Conservation (phyloP, 2,888 invertebrate species). For the Melanargia galathea region DNA sequence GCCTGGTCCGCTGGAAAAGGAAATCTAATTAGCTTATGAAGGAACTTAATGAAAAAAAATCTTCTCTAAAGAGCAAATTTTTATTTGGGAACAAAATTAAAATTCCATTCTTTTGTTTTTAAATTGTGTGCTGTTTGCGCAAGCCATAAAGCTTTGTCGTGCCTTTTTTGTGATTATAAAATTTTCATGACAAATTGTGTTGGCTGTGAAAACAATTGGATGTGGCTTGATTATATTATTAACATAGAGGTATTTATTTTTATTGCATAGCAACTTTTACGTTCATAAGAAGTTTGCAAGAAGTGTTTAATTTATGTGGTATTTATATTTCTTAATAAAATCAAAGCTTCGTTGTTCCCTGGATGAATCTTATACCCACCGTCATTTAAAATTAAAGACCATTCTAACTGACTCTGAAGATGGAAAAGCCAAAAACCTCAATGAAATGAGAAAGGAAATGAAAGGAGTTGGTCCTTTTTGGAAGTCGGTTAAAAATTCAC, state of each 20-base stretch:
- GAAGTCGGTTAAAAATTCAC: not conserved
- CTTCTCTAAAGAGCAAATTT: slow-evolving; percentile 22
- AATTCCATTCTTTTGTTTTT: slow-evolving; percentile 16
- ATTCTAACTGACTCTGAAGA: too few species aligned
- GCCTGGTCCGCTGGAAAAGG: slow-evolving; percentile 77
- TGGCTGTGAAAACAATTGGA: not conserved
- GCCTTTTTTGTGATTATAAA: slow-evolving; percentile 12
- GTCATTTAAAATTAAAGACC: too few species aligned
- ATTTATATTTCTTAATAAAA: not conserved
- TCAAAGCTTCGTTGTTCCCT: too few species aligned
- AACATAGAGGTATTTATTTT: too few species aligned
- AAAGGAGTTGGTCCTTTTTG: too few species aligned
- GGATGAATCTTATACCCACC: too few species aligned
- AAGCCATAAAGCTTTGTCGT: slow-evolving; percentile 14
- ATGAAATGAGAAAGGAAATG: too few species aligned
- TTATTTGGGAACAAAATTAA: slow-evolving; percentile 13
- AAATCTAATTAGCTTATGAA: slow-evolving; percentile 36
- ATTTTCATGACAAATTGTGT: slow-evolving; percentile 11
- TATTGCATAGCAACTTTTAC: not conserved
- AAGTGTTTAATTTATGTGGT: not conserved
- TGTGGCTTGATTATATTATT: not conserved
- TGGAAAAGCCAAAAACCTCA: too few species aligned
- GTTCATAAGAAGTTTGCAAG: not conserved
- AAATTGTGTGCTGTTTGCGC: slow-evolving; percentile 18
- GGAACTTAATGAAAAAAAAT: slow-evolving; percentile 23